These are phyloP conservation scores for Rhinoptilus africanus DNA, from an alignment of 2,113 vertebrate genomes.

Conservation along the genomic window DNA sequence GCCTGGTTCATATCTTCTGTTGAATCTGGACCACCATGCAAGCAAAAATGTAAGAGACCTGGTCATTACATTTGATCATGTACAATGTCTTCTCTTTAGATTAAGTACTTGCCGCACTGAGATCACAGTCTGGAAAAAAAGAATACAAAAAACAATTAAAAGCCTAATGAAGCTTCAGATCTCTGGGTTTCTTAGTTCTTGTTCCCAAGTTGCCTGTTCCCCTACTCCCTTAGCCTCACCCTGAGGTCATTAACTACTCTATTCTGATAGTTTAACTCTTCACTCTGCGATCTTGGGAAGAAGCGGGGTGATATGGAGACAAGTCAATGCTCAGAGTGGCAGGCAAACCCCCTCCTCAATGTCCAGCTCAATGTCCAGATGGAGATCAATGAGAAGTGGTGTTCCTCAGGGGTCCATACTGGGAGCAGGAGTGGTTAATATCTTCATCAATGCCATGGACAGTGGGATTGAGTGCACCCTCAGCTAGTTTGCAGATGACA, in stretches of 20 bases:
- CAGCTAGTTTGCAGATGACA: too few relatives aligned
- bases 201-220: background rate
- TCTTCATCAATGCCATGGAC: too few relatives aligned
- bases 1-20: background rate
- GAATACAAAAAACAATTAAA: background rate
- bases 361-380: too few relatives aligned
- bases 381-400: too few relatives aligned
- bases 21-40: background rate
- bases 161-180: background rate
- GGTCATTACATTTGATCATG: background rate
- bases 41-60: background rate
- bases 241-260: background rate
- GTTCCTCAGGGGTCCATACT: too few relatives aligned
- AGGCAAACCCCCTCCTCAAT: too few relatives aligned
- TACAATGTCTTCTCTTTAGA: background rate
- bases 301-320: background rate
- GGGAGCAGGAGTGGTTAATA: too few relatives aligned
- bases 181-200: background rate
- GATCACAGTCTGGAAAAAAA: background rate
- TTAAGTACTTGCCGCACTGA: background rate
- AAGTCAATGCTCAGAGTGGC: too few relatives aligned
- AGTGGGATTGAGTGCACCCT: too few relatives aligned
- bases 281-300: background rate
- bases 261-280: background rate
- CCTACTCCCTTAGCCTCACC: background rate